Base-by-base conservation (phyloP, 2,888 invertebrate genomes). In the Amiota communis region DNA sequence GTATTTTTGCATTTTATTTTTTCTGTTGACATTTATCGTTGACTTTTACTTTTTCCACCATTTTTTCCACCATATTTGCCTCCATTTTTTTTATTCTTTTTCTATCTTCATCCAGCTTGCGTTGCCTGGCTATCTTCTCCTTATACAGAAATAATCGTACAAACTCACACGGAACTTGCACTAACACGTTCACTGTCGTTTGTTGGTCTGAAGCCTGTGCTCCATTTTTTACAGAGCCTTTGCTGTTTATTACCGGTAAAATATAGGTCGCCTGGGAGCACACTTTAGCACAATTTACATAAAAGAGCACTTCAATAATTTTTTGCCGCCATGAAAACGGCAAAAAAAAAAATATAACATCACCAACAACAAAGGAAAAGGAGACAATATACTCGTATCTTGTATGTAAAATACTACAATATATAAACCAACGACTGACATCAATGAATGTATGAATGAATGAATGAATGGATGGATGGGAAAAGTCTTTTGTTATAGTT, bases 261-360 rank as follows among this genome's bases (percentile, higher is more conserved):
- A 82, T 83, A 81, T 83, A 80, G 83, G 82, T 83, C 82, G 79
- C 80, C 83, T 77, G 82, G 82, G 82, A 82, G 78, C 74, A 74
- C 75, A 76, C 74, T 80, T 79, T 79, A 75, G 76, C 81, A 80
- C 80, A 77, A 81, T 81, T 81, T 81, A 80, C 80, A 79, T 80
- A 82, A 79, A 80, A 79, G 73, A 76, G 47, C 78, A 69, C 73
- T 53, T 63, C 71, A 74, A 68, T 68, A 68, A 68, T 68, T 68
- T 23, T 68, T 51, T 68, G 67, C 67, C 53, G 67, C 53, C 53
- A 53, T 51, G 11, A 59, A 59, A 20, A 59, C 36, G 36, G 36
- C 23, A 23, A 23, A 23, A 23, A 36, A 6, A 36, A 36, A 36
- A 36, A 23, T 23, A 23, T 6, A 36, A 36, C 36, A 36, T 36